Percentiles rank a stretch among this genome's conserved stretches.
phyloP scores from a whole-genome alignment of 2,888 invertebrate species.

The Cerceris rybyensis region DNA sequence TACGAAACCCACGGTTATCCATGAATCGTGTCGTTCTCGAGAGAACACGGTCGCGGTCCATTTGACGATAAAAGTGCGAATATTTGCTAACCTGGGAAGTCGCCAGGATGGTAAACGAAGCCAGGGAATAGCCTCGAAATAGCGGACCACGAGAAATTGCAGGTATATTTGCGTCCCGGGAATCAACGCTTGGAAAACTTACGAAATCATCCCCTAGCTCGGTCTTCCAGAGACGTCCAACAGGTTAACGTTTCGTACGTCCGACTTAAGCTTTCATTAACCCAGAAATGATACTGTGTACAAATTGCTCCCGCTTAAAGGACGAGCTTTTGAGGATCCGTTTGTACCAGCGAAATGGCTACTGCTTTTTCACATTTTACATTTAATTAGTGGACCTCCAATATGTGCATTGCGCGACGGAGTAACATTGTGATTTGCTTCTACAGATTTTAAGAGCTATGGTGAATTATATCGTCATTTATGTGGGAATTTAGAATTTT shows the following conservation, averaged over 20 bases:
- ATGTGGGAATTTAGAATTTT: too few species aligned
- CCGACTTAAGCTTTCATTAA: not conserved
- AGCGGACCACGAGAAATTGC: conserved; percentile 37
- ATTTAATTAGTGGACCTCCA: too few species aligned
- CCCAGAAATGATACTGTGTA: too few species aligned
- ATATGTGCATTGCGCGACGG: too few species aligned
- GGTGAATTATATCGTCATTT: too few species aligned
- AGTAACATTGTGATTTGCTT: too few species aligned
- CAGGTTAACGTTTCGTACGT: conserved; percentile 42
- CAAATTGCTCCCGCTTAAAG: too few species aligned
- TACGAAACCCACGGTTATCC: not conserved
- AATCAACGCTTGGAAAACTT: conserved; percentile 9
- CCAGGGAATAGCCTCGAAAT: conserved; percentile 2
- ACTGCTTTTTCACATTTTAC: too few species aligned
- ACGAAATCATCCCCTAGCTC: conserved; percentile 19
- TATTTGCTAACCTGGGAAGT: conserved; percentile 6
- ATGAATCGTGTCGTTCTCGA: not conserved
- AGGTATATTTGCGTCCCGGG: conserved; percentile 19
- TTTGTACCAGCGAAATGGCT: too few species aligned
- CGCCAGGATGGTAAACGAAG: conserved; percentile 30
- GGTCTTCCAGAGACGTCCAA: conserved; percentile 41
- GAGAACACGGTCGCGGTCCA: conserved; percentile 24
- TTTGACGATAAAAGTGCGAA: conserved; percentile 23
- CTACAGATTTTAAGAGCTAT: too few species aligned
- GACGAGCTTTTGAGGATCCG: too few species aligned